phyloP scores from a whole-genome alignment of 2,888 invertebrate genomes.

The Agriotes lineatus region DNA sequence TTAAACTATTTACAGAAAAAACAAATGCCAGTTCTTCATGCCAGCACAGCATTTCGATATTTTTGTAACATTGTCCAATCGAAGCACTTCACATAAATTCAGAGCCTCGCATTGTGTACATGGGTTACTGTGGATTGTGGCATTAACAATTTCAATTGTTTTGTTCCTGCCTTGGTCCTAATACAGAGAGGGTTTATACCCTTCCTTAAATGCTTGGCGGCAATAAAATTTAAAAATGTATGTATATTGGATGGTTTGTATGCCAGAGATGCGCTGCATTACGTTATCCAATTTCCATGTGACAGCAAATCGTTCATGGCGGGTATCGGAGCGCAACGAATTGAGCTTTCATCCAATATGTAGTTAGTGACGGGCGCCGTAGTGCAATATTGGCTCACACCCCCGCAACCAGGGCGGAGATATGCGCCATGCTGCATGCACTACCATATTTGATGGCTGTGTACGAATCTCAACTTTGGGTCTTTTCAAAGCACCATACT shows the following conservation, averaged over 20 bases:
- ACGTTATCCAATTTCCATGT: constrained; percentile 49
- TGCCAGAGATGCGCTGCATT: constrained; percentile 44
- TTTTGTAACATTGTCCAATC: no score
- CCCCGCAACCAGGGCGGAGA: constrained; percentile 57
- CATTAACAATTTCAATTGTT: no score
- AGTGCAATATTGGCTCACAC: constrained; percentile 54
- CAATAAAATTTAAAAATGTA: constrained; percentile 37
- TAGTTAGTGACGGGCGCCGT: constrained; percentile 58
- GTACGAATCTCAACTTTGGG: constrained; percentile 33
- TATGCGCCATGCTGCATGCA: constrained; percentile 53
- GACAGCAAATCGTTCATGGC: constrained; percentile 51
- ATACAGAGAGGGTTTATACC: constrained; percentile 19
- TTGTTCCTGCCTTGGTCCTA: neutral
- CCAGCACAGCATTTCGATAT: no score
- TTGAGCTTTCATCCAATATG: constrained; percentile 60
- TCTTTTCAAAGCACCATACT: no score
- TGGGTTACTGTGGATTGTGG: no score
- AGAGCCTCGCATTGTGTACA: no score
- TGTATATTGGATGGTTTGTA: constrained; percentile 49
- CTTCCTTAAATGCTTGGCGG: constrained; percentile 21
- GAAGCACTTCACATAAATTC: no score
- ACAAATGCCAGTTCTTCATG: no score
- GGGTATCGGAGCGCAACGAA: constrained; percentile 59
- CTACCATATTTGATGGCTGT: constrained; percentile 48
- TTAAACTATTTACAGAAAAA: no score